Base-by-base conservation (phyloP, 2,113 vertebrate species). In the Gambusia affinis region DNA sequence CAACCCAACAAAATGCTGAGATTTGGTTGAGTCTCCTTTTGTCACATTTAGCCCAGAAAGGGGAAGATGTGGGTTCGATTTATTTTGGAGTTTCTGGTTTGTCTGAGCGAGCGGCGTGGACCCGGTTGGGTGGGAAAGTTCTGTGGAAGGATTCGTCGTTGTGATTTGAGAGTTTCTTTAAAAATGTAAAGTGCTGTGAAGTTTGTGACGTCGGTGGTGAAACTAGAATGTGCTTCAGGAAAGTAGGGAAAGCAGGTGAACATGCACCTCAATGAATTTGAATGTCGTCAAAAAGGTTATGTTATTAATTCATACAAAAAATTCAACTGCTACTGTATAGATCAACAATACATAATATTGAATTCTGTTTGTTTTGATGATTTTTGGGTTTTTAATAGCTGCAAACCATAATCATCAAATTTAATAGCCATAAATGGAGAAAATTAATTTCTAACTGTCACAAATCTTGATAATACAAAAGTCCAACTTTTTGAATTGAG, bases 211-310 rank as follows among this genome's bases (percentile, higher is more conserved):
- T 72, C 0, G 67, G 72, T 83, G 76, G 72, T 51, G 54, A 64
- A 64, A 78, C 75, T 88, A 81, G 87, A 87, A 84, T 27, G 83
- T 84, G 81, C 62, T 88, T 84, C 2, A 2, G 89, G 86, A 8
- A 78, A 71, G 90, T 86, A 76, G 81, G 83, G 86, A 84, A 72
- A 4, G 87, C 39, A 27, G 27, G 85, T 66, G 89, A 84, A 88
- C 12, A 81, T 90, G 60, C 60, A 61, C 10, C 51, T 57, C 51
- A 54, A 54, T 24, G 3, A 8, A 54, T 54, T 24, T n/a, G 22
- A 54, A 54, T 54, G 24, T 57, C 7, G 3, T 24, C 5, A n/a
- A n/a, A 54, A 57, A n/a, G 22, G 7, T n/a, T 8, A 3, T 57
- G n/a, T 24, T 22, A n/a, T 57, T n/a, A 47, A 47, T 4, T 37